phyloP scores from a whole-genome alignment of 2,113 vertebrate species.

The Bubo scandiacus region DNA sequence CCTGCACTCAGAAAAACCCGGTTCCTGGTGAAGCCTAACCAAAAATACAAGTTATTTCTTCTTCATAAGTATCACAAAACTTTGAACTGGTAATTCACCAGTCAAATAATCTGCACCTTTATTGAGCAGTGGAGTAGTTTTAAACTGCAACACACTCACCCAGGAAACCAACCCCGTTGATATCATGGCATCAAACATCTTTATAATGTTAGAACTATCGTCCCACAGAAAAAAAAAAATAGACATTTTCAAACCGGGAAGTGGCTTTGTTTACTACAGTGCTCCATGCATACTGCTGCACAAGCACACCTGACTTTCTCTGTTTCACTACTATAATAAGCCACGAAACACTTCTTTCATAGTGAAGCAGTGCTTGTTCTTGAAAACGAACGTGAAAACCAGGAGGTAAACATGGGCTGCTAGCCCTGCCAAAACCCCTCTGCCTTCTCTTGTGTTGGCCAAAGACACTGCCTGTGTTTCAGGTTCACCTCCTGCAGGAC shows the following conservation, averaged over 20 bases:
- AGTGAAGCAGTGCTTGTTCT: not conserved
- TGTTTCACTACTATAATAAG: not conserved
- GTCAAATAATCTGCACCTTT: not conserved
- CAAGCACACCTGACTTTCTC: not conserved
- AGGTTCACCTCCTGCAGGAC: rapidly evolving
- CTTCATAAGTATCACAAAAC: not conserved
- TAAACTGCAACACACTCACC: not conserved
- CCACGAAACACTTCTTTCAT: not conserved
- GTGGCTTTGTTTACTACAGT: not conserved
- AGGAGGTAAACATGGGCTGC: rapidly evolving
- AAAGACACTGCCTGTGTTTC: not conserved
- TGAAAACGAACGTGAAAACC: not conserved
- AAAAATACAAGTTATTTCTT: not conserved
- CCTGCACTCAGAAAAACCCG: not conserved
- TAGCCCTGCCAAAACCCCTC: not conserved
- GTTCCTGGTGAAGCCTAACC: not conserved
- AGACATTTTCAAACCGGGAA: not conserved
- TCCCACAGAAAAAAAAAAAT: not conserved
- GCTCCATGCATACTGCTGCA: not conserved
- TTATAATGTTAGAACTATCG: not conserved
- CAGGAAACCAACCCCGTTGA: rapidly evolving
- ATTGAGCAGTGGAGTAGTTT: not conserved
- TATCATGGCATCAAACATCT: not conserved
- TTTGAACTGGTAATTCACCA: not conserved
- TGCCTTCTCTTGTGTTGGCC: rapidly evolving